Evolutionary conservation across 2,113 vertebrate genomes (phyloP).

Genomic region (Mormoops blainvillei): DNA sequence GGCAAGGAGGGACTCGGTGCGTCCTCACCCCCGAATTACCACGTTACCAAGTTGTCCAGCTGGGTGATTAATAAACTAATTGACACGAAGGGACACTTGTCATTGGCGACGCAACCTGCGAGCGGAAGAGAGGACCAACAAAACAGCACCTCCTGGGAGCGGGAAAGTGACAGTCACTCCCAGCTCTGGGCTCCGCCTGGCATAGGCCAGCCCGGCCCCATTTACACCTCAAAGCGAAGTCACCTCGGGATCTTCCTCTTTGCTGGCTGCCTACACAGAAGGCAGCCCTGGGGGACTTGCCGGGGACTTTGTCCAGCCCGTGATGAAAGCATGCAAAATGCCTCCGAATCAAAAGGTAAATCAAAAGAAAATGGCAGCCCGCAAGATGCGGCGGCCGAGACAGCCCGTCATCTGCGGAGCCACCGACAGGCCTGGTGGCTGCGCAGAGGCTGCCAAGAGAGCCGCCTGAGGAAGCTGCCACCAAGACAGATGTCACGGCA

Average conservation of each 20-base stretch:
- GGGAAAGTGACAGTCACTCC: background rate
- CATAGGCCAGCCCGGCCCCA: background rate
- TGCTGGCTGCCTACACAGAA: background rate
- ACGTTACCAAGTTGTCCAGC: background rate
- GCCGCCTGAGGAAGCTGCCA: constrained; percentile 49
- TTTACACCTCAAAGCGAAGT: constrained; percentile 50
- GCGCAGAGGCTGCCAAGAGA: constrained; percentile 44
- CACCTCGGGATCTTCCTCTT: background rate
- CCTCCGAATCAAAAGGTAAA: constrained; percentile 60
- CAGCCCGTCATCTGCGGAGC: constrained; percentile 37
- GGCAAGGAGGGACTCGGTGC: background rate
- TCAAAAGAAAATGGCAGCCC: constrained; percentile 60
- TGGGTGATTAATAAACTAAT: background rate
- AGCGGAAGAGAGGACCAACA: background rate
- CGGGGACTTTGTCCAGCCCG: constrained; percentile 46
- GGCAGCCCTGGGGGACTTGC: constrained; percentile 29
- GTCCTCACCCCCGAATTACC: background rate
- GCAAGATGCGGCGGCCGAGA: constrained; percentile 48
- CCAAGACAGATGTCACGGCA: constrained; percentile 46
- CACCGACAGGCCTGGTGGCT: constrained; percentile 56
- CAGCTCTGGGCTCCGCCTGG: background rate
- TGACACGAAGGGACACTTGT: background rate
- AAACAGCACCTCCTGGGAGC: background rate
- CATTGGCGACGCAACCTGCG: background rate
- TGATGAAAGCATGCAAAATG: constrained; percentile 63